These are phyloP conservation scores for Nephrotoma flavescens DNA, from an alignment of 2,888 invertebrate genomes.

Conservation along the genomic window DNA sequence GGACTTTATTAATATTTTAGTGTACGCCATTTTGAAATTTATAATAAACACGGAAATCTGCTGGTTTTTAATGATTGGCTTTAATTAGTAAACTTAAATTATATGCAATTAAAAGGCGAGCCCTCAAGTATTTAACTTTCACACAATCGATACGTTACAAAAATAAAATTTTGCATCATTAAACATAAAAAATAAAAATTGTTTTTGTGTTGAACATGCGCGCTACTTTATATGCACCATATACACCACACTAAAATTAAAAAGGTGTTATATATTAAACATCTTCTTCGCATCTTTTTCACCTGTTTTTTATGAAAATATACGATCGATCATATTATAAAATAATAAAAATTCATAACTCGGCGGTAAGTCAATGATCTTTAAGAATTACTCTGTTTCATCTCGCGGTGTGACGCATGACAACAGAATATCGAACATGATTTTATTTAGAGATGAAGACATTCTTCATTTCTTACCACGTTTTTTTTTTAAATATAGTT, in stretches of 20 bases:
- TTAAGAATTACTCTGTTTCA: not conserved
- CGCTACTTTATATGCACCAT: not conserved
- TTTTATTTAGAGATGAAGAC: not conserved
- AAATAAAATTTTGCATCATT: not conserved
- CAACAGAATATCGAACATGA: not conserved
- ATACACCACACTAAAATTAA: not conserved
- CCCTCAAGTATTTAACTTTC: not conserved
- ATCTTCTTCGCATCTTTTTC: not conserved
- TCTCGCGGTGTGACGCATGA: not conserved
- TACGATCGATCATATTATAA: not conserved
- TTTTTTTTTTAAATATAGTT: not conserved
- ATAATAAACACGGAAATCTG: too few species aligned
- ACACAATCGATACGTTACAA: not conserved
- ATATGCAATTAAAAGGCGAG: not conserved
- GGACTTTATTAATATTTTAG: too few species aligned
- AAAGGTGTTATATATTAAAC: not conserved
- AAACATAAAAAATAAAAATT: not conserved
- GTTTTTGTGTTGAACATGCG: not conserved
- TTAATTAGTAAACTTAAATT: too few species aligned
- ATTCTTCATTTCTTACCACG: not conserved
- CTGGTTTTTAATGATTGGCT: too few species aligned
- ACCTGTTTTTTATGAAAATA: not conserved
- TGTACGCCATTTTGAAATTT: too few species aligned
- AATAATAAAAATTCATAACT: not conserved
- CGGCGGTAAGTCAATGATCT: not conserved